These are phyloP conservation scores for Stichopus horrens DNA, from an alignment of 53 echinoderm and acorn worm genomes.

Conservation along the genomic window DNA sequence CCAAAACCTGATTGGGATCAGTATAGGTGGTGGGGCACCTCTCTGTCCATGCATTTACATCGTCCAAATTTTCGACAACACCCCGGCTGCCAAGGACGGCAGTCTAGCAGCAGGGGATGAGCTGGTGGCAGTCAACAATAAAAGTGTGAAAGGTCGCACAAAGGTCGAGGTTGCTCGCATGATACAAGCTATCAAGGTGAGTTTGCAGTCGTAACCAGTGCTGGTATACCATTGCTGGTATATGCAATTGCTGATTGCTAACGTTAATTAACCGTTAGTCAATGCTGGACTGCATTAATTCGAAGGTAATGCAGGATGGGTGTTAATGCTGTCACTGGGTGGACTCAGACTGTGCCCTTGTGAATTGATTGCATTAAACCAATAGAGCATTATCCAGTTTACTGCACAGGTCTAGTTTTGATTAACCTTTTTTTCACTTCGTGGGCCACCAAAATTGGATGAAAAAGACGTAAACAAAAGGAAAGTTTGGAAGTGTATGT, in stretches of 20 bases:
- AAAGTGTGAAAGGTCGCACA: constrained; percentile 90
- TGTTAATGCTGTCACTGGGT: too few species aligned
- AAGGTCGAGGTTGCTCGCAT: constrained; percentile 98
- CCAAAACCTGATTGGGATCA: constrained; percentile 98
- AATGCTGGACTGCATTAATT: too few species aligned
- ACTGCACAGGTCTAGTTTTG: too few species aligned
- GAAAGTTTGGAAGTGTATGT: too few species aligned
- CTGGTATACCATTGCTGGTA: background rate
- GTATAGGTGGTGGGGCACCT: constrained; percentile 97
- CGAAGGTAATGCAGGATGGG: too few species aligned
- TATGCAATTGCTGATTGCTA: background rate
- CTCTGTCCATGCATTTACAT: constrained; percentile 98
- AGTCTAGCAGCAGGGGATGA: constrained; percentile 89
- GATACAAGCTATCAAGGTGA: constrained; percentile 95
- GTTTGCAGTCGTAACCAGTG: background rate
- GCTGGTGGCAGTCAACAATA: constrained; percentile 93
- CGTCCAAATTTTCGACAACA: constrained; percentile 99
- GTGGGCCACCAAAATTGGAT: too few species aligned
- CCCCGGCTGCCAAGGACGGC: constrained; percentile 95
- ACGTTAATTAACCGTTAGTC: background rate
- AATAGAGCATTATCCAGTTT: too few species aligned
- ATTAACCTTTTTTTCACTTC: too few species aligned
- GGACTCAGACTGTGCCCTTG: too few species aligned
- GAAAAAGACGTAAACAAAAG: too few species aligned
- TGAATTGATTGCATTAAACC: too few species aligned